Base-by-base conservation (phyloP, 2,113 vertebrate species). In the Speoplatyrhinus poulsoni region DNA sequence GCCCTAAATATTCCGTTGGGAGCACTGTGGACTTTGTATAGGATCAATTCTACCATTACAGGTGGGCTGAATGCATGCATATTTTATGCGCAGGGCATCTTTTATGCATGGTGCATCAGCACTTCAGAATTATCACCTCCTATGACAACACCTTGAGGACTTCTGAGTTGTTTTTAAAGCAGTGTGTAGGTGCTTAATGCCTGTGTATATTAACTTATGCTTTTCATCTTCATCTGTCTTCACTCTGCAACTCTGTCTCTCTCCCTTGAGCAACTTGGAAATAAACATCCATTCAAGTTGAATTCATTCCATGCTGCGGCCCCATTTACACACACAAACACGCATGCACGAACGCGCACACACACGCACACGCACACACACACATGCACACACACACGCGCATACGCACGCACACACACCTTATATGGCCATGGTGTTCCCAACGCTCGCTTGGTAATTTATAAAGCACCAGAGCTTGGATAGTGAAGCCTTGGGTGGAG, bases 1-100 rank as follows among this genome's bases (percentile, higher is more conserved):
- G 57, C 63, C 73, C 49, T 58, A 79, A 82, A 79, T 73, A 79
- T 79, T 65, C 82, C 66, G 41, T 60, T 16, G 49, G 66, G 67
- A 61, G 62, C 55, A 46, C 52, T 73, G 68, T 62, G 48, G 62
- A 67, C 75, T 65, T 33, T 50, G 33, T 32, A 56, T 72, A 62
- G 61, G 72, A 76, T 76, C 49, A 73, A 75, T 65, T 58, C 70
- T 72, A 60, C 76, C 60, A 67, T 57, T 60, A 72, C 26, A 70
- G 11, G 67, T 8, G 26, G 26, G 26, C 26, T 26, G 47, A 64
- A 48, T 46, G 41, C 54, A 32, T 56, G 63, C 50, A 53, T 15
- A 53, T n/a, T 53, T 41, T 41, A 41, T 41, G 36, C 36, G 3
- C 7, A 41, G 36, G 4, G 36, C 4, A 41, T 41, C 36, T 41